phyloP scores from a whole-genome alignment of 2,888 invertebrate genomes.

The Allophyes oxyacanthae region DNA sequence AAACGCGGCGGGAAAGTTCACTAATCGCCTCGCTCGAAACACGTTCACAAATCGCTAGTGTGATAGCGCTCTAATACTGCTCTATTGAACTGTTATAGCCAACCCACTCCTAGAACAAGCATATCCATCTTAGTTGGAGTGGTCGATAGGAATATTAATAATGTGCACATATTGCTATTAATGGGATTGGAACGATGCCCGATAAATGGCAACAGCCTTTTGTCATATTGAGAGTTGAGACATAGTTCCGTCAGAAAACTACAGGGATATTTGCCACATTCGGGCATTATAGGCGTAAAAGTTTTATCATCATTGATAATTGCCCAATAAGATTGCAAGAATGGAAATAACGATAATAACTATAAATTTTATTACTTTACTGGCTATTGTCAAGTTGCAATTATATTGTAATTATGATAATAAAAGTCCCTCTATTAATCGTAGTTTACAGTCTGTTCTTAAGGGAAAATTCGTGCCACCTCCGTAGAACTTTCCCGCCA shows the following conservation, averaged over 20 bases:
- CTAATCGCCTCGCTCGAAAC: too few relatives aligned
- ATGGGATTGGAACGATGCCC: slow-evolving; percentile 26
- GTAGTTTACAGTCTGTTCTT: slow-evolving; percentile 62
- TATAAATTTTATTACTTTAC: slow-evolving; percentile 17
- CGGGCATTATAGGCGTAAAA: not conserved
- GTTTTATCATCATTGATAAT: slow-evolving; percentile 13
- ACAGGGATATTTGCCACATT: slow-evolving; percentile 5
- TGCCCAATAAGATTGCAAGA: slow-evolving; percentile 9
- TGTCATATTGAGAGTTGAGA: slow-evolving; percentile 1
- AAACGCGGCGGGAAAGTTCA: too few relatives aligned
- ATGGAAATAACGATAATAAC: slow-evolving; percentile 9
- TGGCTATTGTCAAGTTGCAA: slow-evolving; percentile 21
- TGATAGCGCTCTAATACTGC: slow-evolving; percentile 16
- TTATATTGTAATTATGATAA: slow-evolving; percentile 21
- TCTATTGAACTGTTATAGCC: slow-evolving; percentile 25
- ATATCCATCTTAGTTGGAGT: slow-evolving; percentile 30
- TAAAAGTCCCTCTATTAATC: slow-evolving; percentile 47
- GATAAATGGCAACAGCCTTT: slow-evolving; percentile 2
- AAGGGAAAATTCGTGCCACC: slow-evolving; percentile 64
- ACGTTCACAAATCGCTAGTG: slow-evolving; percentile 20
- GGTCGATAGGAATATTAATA: slow-evolving; percentile 40
- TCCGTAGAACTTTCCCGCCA: slow-evolving; percentile 69
- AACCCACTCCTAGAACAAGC: slow-evolving; percentile 7
- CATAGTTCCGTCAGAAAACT: slow-evolving; percentile 1
- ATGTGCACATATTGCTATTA: slow-evolving; percentile 27